Evolutionary conservation across 2,113 vertebrate genomes (phyloP), one percentile per base, ranked within the genome.

Genomic region (Notechis scutatus): DNA sequence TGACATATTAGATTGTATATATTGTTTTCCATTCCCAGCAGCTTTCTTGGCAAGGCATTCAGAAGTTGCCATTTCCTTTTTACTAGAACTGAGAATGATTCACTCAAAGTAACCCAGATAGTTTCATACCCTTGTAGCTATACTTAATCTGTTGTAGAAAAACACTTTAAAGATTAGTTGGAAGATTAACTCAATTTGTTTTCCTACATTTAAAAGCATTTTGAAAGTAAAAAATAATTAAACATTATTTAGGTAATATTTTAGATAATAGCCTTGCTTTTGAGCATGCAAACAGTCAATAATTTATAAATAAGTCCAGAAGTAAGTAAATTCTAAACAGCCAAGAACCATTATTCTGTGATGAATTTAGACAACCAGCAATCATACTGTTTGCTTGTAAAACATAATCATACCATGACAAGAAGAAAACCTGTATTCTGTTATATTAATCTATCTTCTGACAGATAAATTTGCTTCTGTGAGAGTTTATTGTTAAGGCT

Each of bases 191-290:
- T 39, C 29, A 61, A 47, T 87, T 59, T 61, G 9, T 64, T 92
- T 88, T n/a, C 34, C n/a, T 54, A 42, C 59, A 88, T 55, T 34
- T 42, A 55, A 42, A 61, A 20, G 21, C 26, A 34, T n/a, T 39
- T 92, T 64, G 29, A 87, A 91, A 91, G 81, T 85, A 56, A 91
- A 86, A 91, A 87, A 69, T 34, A 69, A 61, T 39, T 87, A 92
- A 47, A 52, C 21, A 39, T 21, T 50, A 87, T 61, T 61, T n/a
- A 34, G 0, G 23, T 81, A 81, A 81, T 39, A 81, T 42, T 81
- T 81, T 81, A 42, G 74, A 81, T 42, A 81, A 55, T n/a, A 64
- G n/a, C 24, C 6, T n/a, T 87, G 15, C 12, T 3, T 52, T 34
- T 52, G 85, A 47, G 20, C 87, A n/a, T 88, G 47, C 54, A 52